These are phyloP conservation scores for Copsychus sechellarum DNA, from an alignment of 2,113 vertebrate species.

Conservation along the genomic window DNA sequence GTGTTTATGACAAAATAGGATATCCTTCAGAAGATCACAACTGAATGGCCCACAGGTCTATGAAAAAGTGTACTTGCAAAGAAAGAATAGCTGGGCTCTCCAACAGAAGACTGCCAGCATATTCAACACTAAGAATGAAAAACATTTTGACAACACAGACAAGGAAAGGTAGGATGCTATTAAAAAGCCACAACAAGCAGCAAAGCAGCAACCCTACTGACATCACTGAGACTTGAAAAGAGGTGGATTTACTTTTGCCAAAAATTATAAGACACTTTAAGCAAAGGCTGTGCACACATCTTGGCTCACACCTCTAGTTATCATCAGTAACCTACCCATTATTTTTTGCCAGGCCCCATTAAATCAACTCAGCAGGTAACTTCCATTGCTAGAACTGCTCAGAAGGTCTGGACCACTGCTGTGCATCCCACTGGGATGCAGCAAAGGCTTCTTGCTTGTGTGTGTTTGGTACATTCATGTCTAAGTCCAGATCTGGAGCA, in stretches of 20 bases:
- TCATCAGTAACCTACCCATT: background rate
- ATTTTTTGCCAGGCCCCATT: background rate
- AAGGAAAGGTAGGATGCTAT: background rate
- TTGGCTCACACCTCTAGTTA: background rate
- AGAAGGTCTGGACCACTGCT: background rate
- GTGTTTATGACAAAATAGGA: background rate
- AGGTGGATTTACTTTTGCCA: background rate
- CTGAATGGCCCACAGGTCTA: background rate
- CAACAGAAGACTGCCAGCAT: background rate
- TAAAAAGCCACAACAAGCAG: background rate
- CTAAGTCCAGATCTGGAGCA: background rate
- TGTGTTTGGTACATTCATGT: background rate
- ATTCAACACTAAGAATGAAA: background rate
- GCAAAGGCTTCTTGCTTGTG: background rate
- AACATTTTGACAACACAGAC: background rate
- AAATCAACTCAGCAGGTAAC: conserved; percentile 4
- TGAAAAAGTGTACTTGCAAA: background rate
- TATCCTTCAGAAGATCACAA: background rate
- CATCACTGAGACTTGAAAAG: background rate
- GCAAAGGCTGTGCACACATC: background rate
- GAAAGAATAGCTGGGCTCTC: background rate
- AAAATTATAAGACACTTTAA: background rate
- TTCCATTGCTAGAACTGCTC: background rate
- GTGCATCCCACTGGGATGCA: background rate
- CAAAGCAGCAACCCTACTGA: background rate